phyloP scores from a whole-genome alignment of 2,888 invertebrate species.

The Nomada flava region DNA sequence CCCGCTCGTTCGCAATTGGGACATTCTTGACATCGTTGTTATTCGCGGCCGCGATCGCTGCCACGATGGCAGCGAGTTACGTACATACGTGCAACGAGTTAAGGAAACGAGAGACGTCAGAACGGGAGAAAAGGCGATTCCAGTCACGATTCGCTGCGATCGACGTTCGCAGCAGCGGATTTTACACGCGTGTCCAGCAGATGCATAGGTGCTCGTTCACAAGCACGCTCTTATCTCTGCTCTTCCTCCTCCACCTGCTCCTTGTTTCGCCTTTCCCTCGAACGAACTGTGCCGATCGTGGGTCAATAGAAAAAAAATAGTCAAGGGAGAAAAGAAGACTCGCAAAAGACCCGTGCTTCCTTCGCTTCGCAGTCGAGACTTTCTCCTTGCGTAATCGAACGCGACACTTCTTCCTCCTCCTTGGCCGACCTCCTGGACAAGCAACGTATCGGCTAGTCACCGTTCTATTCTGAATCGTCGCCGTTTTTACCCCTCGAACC shows the following conservation, averaged over 20 bases:
- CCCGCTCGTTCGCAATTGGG: constrained; percentile 24
- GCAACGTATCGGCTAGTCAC: not conserved
- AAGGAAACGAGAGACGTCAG: not conserved
- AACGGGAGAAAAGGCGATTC: constrained; percentile 13
- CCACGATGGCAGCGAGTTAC: not conserved
- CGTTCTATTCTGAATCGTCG: not conserved
- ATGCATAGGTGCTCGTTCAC: constrained; percentile 22
- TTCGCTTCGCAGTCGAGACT: constrained; percentile 65
- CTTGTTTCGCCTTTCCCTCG: constrained; percentile 21
- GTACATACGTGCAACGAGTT: not conserved
- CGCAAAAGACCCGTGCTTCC: constrained; percentile 57
- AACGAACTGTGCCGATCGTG: constrained; percentile 26
- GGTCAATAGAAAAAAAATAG: constrained; percentile 43
- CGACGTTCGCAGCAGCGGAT: constrained; percentile 8
- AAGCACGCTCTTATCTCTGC: constrained; percentile 60
- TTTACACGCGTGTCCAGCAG: constrained; percentile 37
- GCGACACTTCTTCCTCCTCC: constrained; percentile 61
- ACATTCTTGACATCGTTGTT: not conserved
- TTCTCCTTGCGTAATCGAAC: constrained; percentile 76
- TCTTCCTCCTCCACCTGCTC: constrained; percentile 7
- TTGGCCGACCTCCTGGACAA: constrained; percentile 22
- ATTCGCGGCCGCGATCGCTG: not conserved
- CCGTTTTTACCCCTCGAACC: not conserved
- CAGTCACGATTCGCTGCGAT: constrained; percentile 17
- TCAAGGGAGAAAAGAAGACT: constrained; percentile 30